phyloP scores from a whole-genome alignment of 2,888 invertebrate species.

The Xestia c-nigrum region DNA sequence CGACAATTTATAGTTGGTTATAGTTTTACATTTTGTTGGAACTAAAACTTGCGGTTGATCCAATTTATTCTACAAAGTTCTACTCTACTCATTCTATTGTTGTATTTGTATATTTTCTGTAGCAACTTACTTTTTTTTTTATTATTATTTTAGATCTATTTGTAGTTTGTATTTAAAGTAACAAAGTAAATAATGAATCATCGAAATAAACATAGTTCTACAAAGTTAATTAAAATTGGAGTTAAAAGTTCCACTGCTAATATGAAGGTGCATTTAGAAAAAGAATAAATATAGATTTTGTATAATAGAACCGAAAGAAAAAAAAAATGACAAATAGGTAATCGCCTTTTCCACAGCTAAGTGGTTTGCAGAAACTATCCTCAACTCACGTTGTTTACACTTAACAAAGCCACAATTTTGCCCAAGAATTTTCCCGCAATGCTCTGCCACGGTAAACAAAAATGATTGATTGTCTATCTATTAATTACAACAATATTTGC shows the following conservation, averaged over 20 bases:
- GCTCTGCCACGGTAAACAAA: constrained; percentile 69
- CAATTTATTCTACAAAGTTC: background rate
- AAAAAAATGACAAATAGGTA: background rate
- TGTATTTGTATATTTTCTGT: no score
- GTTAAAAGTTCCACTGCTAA: background rate
- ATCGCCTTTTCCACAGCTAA: constrained; percentile 4
- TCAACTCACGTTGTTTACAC: constrained; percentile 40
- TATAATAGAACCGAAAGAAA: background rate
- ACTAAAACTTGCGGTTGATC: background rate
- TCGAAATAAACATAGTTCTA: no score
- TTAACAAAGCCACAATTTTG: constrained; percentile 33
- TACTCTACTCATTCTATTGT: no score
- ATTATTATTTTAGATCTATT: no score
- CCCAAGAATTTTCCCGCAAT: constrained; percentile 40
- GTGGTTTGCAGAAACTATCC: constrained; percentile 27
- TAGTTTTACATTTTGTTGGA: constrained; percentile 25
- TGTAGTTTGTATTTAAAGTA: no score
- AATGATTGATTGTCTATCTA: constrained; percentile 81
- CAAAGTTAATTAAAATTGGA: background rate
- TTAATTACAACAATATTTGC: constrained; percentile 83
- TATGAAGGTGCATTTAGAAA: no score
- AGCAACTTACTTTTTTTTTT: no score
- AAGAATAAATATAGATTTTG: background rate
- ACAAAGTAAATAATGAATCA: no score
- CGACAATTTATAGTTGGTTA: constrained; percentile 39